Evolutionary conservation across 2,797 vertebrate species (phyloP), one percentile per base, ranked within the genome.

Genomic region (Onychomys arenicola): DNA sequence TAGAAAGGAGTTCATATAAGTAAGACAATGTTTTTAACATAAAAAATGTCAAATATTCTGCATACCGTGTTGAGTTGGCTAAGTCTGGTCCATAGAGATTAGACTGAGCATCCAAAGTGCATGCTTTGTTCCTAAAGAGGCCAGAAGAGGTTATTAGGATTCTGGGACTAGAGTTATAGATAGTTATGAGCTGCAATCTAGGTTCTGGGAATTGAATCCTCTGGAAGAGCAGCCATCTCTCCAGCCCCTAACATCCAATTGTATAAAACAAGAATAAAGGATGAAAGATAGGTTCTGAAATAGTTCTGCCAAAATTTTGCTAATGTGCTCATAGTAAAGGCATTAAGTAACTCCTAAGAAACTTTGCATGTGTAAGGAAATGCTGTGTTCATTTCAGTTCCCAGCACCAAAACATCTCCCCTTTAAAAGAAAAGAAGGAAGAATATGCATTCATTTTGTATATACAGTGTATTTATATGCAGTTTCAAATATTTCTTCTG

Each of bases 281-380:
- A 59, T 75, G 49, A 89, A 80, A 40, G 2, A 16, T 14, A 49
- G 10, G 34, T 52, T 43, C 77, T 67, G 43, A 69, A 78, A 55
- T 71, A 91, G 63, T 94, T 96, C 94, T 92, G 59, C 40, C 89
- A 91, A 94, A 87, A 57, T 43, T 93, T 93, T 89, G 5, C 43
- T 55, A 69, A 46, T 91, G 59, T n/a, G 5, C 73, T 91, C 16
- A 83, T 6, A 89, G 2, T 93, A 78, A 95, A 94, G 43, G 59
- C 34, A 69, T 86, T 92, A 90, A 71, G 34, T 90, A 67, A 71
- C 75, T 67, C 25, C 43, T 37, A 55, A 43, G 37, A 94, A 91
- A 93, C 46, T 52, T 94, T 97, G 40, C 8, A 46, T 84, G 25
- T 49, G 7, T 65, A 37, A 83, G 49, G 25, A 49, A 19, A 57